Base-by-base conservation (phyloP, 2,113 vertebrate species). In the Cepphus grylle region DNA sequence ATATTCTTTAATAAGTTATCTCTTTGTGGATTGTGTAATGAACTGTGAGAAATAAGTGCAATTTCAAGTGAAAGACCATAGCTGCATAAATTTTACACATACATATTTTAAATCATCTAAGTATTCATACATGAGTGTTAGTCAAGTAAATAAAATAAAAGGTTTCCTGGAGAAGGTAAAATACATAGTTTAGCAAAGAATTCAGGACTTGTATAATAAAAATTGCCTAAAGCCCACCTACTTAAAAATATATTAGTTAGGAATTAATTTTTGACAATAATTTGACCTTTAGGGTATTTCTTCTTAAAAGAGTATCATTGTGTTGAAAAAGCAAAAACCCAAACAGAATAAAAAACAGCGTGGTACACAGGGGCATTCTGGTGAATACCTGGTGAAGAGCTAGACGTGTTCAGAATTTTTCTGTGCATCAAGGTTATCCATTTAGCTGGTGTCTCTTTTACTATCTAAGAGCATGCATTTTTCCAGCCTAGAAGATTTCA, bases 401-500 rank as follows among this genome's bases (percentile, higher is more conserved):
- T 90, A 84, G 86, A 96, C 23, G 70, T 94, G 90, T 87, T 87
- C 74, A 84, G 92, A 97, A 97, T 97, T 91, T 92, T 97, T 94
- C 90, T 62, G 47, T 38, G 13, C 66, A 63, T 83, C 67, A 94
- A 92, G 92, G 83, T 97, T 96, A 93, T 88, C 30, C 81, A 63
- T 96, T 98, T 97, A 94, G 94, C 87, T 55, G n/a, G 66, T 92
- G 62, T 85, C 95, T 86, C 80, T 94, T 96, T 77, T 94, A 83
- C 94, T 97, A 43, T 92, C 86, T 95, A 97, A 97, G 74, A 92
- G 70, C 88, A 96, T 89, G 70, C 53, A 95, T 97, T 98, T 95
- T 97, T 97, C 87, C 92, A 96, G 82, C 87, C 84, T 86, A 65
- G 88, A 97, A 97, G 56, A 90, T 96, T 97, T 97, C 96, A 97